Conservation (phyloP, 2,113 vertebrate species). For the Candoia aspera region DNA sequence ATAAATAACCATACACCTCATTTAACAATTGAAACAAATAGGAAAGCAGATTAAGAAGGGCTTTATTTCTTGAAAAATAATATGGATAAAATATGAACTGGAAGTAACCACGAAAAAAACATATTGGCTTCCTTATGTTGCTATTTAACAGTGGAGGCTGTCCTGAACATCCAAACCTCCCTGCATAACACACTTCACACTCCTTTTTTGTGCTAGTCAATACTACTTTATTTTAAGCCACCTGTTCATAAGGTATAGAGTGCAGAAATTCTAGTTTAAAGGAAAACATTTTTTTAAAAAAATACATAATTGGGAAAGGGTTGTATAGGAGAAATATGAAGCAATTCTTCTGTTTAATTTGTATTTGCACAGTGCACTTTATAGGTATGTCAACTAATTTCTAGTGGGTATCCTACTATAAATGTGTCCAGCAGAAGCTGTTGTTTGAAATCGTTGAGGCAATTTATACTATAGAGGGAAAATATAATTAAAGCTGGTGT, state of each 20-base stretch:
- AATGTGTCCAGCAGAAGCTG: neutral
- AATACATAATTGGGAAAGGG: slow-evolving; percentile 33
- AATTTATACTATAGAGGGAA: slow-evolving; percentile 11
- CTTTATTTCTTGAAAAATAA: neutral
- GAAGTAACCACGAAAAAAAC: neutral
- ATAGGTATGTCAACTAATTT: slow-evolving; percentile 15
- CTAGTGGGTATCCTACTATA: neutral
- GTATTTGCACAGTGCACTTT: neutral
- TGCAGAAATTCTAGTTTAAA: slow-evolving; percentile 56
- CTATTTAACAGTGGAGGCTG: neutral
- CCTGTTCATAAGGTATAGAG: slow-evolving; percentile 52
- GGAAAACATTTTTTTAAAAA: slow-evolving; percentile 57
- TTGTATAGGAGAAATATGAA: slow-evolving; percentile 22
- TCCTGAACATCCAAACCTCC: neutral
- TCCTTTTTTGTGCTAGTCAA: neutral
- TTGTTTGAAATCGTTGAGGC: slow-evolving; percentile 11
- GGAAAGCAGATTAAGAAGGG: neutral
- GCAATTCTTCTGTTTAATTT: neutral
- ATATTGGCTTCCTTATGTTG: slow-evolving; percentile 8
- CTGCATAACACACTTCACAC: neutral
- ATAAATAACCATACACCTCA: neutral
- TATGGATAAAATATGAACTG: neutral
- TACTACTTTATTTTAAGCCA: slow-evolving; percentile 39
- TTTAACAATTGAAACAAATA: neutral
- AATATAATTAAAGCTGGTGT: neutral